A percentile compares a stretch with the other conserved stretches of the same genome.
phyloP scores from a whole-genome alignment of 2,113 vertebrate genomes.

The Stegastes partitus region DNA sequence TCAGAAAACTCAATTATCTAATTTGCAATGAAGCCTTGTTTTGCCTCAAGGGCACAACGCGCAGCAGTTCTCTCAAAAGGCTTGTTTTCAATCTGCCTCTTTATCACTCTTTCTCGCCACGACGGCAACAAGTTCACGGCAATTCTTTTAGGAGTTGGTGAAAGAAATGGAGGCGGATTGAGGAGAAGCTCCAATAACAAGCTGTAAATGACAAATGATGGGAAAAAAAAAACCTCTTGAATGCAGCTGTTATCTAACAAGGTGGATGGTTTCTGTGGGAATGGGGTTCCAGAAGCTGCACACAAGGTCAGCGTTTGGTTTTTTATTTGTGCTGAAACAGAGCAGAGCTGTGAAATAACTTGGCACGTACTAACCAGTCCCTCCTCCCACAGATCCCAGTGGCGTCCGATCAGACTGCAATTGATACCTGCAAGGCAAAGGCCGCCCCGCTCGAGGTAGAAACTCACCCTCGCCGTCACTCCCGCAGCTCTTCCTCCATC shows the following conservation, averaged over 20 bases:
- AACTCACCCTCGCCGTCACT: slow-evolving; percentile 28
- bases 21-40: neutral
- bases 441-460: slow-evolving; percentile 76
- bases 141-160: neutral
- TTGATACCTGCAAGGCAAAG: slow-evolving; percentile 80
- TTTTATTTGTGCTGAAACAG: slow-evolving; percentile 20
- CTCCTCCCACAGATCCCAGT: slow-evolving; percentile 81
- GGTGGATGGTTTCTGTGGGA: slow-evolving; percentile 2
- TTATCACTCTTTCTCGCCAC: neutral
- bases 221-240: neutral
- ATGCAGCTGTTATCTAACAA: neutral
- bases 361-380: slow-evolving; percentile 54
- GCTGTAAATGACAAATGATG: neutral
- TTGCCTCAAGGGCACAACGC: neutral
- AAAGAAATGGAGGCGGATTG: neutral
- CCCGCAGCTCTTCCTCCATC: slow-evolving; percentile 14
- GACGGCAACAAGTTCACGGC: neutral
- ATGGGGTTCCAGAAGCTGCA: slow-evolving; percentile 13
- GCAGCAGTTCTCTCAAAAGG: neutral
- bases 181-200: neutral
- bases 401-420: slow-evolving; percentile 81
- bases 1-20: neutral
- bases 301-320: slow-evolving; percentile 7
- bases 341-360: slow-evolving; percentile 31
- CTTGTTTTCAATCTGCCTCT: neutral